Conservation (phyloP, 92 coral and sea anemone genomes). For the Porites cylindrica region DNA sequence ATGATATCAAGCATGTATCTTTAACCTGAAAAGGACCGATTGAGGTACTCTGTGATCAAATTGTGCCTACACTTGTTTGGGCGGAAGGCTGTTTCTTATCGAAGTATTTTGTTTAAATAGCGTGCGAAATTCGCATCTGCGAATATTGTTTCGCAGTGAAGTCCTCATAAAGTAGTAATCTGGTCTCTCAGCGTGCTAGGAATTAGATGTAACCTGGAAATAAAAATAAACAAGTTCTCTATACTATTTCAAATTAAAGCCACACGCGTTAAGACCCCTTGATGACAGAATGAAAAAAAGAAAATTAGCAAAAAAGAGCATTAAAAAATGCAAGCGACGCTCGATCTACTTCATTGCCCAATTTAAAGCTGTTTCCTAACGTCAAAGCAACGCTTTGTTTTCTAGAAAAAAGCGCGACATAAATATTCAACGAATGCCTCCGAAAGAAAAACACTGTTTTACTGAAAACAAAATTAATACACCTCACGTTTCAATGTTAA, state of each 20-base stretch:
- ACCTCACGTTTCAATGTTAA: conserved; percentile 72
- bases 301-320: not conserved
- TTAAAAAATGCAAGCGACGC: conserved; percentile 59
- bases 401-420: conserved; percentile 49
- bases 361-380: conserved; percentile 93
- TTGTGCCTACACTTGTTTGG: conserved; percentile 70
- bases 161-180: conserved; percentile 54
- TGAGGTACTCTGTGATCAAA: conserved; percentile 73
- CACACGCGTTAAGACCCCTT: conserved; percentile 61
- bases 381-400: conserved; percentile 82
- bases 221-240: conserved; percentile 78
- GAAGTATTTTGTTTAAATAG: conserved; percentile 67
- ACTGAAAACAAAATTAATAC: conserved; percentile 58
- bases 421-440: conserved; percentile 85
- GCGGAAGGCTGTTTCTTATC: conserved; percentile 95
- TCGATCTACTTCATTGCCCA: conserved; percentile 70
- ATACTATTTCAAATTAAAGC: conserved; percentile 51
- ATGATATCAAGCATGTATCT: conserved; percentile 71
- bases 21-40: conserved; percentile 77
- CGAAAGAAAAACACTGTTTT: conserved; percentile 63
- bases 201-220: conserved; percentile 76
- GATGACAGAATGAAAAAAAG: conserved; percentile 24
- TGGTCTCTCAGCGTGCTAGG: conserved; percentile 69
- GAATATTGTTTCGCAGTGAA: conserved; percentile 66
- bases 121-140: conserved; percentile 96